Conservation (phyloP, 2,797 vertebrate genomes). For the Chrysocyon brachyurus region DNA sequence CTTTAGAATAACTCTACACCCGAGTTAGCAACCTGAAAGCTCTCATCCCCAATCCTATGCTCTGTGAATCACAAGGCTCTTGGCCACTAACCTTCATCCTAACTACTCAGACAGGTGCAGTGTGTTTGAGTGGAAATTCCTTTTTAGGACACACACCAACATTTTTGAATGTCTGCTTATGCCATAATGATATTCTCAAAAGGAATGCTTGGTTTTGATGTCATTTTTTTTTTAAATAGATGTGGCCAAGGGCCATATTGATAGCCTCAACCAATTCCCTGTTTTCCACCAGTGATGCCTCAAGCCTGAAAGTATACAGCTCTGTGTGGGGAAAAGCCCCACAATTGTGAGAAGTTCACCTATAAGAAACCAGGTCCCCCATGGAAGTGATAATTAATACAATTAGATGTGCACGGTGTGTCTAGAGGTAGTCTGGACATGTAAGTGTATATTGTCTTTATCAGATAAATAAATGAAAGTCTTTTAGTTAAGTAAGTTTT, state of each 20-base stretch:
- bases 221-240: neutral
- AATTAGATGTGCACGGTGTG: neutral
- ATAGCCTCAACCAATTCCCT: neutral
- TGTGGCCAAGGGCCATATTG: neutral
- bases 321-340: neutral
- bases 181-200: neutral
- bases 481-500: conserved; percentile 14
- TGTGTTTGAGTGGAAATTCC: neutral
- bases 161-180: neutral
- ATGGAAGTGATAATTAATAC: conserved; percentile 8
- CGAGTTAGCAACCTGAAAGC: neutral
- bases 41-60: neutral
- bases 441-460: conserved; percentile 14
- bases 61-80: neutral
- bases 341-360: neutral
- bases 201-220: neutral
- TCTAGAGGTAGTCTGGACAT: conserved; percentile 32
- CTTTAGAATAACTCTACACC: neutral
- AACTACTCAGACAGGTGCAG: neutral
- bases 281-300: neutral
- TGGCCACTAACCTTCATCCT: neutral
- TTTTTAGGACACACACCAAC: neutral
- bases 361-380: neutral
- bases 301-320: neutral
- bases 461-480: conserved; percentile 67